A percentile compares a stretch with the other conserved stretches of the same genome.
phyloP scores from a whole-genome alignment of 1,140 invertebrate genomes.

The Ptiloglossa arizonensis region DNA sequence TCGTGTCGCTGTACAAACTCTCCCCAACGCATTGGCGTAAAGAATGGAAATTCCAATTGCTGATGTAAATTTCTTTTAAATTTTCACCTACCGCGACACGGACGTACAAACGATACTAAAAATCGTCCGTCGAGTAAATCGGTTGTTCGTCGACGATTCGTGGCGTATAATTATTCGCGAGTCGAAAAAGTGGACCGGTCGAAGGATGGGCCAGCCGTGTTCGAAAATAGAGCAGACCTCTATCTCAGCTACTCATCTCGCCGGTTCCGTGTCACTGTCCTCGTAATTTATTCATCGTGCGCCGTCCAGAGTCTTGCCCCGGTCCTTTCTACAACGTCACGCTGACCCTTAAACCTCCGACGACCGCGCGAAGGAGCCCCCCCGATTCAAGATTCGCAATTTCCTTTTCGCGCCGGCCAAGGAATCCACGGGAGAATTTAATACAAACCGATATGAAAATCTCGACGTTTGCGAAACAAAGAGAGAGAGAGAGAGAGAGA shows the following conservation, averaged over 20 bases:
- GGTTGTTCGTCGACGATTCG: slow-evolving; percentile 3
- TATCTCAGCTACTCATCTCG: slow-evolving; percentile 48
- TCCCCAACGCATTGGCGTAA: too few species aligned
- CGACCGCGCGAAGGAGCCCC: neutral
- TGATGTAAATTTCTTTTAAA: too few species aligned
- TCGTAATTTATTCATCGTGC: slow-evolving; percentile 57
- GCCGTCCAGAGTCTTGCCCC: slow-evolving; percentile 40
- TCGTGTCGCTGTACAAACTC: too few species aligned
- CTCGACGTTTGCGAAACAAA: neutral
- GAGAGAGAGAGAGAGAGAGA: too few species aligned
- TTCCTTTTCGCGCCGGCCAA: slow-evolving; percentile 16
- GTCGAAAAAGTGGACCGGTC: slow-evolving; percentile 30
- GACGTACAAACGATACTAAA: too few species aligned
- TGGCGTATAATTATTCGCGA: neutral
- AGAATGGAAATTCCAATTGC: too few species aligned
- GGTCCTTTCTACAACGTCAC: slow-evolving; percentile 38
- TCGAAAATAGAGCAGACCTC: slow-evolving; percentile 46
- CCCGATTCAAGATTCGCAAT: slow-evolving; percentile 26
- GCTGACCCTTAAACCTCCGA: slow-evolving; percentile 45
- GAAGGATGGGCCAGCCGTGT: neutral
- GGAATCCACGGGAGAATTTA: slow-evolving; percentile 16
- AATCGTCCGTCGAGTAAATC: too few species aligned
- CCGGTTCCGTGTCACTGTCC: slow-evolving; percentile 53
- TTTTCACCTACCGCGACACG: too few species aligned
- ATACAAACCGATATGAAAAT: slow-evolving; percentile 27